Conservation (phyloP, 2,888 invertebrate species). For the Cheilosia vulpina region DNA sequence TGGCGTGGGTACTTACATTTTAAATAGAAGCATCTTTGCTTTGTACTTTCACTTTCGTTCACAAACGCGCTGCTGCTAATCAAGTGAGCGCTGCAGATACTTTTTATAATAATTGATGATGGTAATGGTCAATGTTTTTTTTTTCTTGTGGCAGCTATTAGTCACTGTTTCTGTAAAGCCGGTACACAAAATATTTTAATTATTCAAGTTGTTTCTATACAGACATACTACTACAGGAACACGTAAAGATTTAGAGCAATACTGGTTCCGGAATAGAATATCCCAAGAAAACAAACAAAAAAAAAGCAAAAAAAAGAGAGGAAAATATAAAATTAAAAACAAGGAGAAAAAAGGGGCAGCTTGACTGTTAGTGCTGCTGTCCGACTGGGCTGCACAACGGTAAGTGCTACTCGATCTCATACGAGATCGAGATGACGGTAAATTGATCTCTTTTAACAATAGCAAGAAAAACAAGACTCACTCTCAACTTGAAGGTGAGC, state of each 20-base stretch:
- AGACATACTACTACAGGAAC: not conserved
- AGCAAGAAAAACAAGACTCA: slow-evolving; percentile 37
- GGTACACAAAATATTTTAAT: slow-evolving; percentile 20
- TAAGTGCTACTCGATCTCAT: slow-evolving; percentile 5
- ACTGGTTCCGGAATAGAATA: slow-evolving; percentile 34
- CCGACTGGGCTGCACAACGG: slow-evolving; percentile 16
- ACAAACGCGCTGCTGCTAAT: slow-evolving; percentile 39
- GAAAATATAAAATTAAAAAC: not conserved
- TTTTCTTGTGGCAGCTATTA: slow-evolving; percentile 7
- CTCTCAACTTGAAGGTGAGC: slow-evolving; percentile 56
- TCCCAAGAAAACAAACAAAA: slow-evolving; percentile 7
- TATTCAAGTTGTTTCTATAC: slow-evolving; percentile 11
- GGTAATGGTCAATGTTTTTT: slow-evolving; percentile 35
- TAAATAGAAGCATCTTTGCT: slow-evolving; percentile 61
- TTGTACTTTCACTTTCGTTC: slow-evolving; percentile 65
- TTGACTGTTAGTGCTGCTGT: slow-evolving; percentile 3
- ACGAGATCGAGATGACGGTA: slow-evolving; percentile 14
- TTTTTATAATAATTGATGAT: slow-evolving; percentile 17
- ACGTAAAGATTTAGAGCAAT: not conserved
- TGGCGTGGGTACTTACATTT: slow-evolving; percentile 61
- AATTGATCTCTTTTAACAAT: slow-evolving; percentile 30
- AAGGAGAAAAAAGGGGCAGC: not conserved
- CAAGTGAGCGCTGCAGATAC: slow-evolving; percentile 25
- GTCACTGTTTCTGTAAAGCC: slow-evolving; percentile 45
- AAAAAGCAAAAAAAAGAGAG: too few relatives aligned